Conservation (phyloP, 2,113 vertebrate genomes). For the Ageneiosus marmoratus region DNA sequence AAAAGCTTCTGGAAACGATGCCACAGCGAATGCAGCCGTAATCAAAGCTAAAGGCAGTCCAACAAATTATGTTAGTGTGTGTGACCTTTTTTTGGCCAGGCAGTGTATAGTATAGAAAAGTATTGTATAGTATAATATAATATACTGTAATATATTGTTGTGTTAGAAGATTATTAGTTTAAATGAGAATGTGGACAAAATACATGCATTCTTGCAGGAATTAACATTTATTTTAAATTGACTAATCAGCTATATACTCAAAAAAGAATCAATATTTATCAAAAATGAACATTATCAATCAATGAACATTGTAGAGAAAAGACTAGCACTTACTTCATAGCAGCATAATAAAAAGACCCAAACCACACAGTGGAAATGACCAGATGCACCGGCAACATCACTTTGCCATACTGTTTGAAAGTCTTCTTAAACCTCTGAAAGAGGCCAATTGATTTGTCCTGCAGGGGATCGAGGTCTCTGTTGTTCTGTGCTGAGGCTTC, state of each 20-base stretch:
- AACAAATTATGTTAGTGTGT: too few relatives aligned
- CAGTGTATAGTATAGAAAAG: too few relatives aligned
- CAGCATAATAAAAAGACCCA: conserved; percentile 95
- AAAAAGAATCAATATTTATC: neutral
- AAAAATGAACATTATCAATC: neutral
- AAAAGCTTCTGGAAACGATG: too few relatives aligned
- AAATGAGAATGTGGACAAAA: neutral
- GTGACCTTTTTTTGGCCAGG: too few relatives aligned
- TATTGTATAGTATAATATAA: too few relatives aligned
- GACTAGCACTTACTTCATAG: conserved; percentile 85
- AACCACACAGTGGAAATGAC: conserved; percentile 92
- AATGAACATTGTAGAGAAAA: neutral
- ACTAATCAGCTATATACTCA: neutral
- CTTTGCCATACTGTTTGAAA: conserved; percentile 97
- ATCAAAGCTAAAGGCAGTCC: too few relatives aligned
- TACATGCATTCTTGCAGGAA: neutral
- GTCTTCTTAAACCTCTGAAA: conserved; percentile 93
- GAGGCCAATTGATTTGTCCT: conserved; percentile 90
- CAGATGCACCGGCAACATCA: conserved; percentile 93
- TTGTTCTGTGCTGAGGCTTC: conserved; percentile 24
- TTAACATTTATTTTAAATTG: neutral
- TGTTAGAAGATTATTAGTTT: neutral
- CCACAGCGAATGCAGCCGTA: too few relatives aligned
- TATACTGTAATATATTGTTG: too few relatives aligned
- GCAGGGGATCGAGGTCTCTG: conserved; percentile 83